Evolutionary conservation across 2,113 vertebrate species (phyloP).

Genomic region (Naja naja): DNA sequence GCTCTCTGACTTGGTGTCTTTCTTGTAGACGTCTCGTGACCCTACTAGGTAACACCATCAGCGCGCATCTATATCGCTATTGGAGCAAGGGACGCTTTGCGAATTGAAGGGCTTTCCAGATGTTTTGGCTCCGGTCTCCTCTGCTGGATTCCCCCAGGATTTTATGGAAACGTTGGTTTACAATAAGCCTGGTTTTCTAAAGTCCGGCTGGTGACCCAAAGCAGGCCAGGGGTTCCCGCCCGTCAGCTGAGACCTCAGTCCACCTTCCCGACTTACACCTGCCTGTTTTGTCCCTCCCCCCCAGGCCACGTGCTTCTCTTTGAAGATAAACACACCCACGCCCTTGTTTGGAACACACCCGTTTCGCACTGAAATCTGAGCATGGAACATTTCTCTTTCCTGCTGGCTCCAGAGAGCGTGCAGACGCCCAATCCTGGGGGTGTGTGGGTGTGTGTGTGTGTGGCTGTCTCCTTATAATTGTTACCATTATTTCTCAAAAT

Average conservation of each 20-base stretch:
- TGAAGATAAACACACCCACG: background rate
- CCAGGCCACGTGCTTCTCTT: background rate
- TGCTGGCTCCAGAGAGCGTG: background rate
- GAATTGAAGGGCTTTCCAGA: background rate
- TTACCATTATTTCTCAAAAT: too few species aligned
- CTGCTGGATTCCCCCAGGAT: background rate
- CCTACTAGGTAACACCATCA: too few species aligned
- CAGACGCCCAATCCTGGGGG: fast-evolving
- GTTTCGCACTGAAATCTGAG: too few species aligned
- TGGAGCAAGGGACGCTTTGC: background rate
- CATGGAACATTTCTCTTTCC: background rate
- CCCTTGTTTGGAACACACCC: background rate
- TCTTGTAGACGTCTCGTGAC: too few species aligned
- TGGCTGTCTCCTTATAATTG: too few species aligned
- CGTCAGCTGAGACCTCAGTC: fast-evolving
- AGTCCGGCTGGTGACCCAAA: background rate
- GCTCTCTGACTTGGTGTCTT: too few species aligned
- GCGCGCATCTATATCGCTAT: too few species aligned
- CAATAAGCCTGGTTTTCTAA: too few species aligned
- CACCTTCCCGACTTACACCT: background rate
- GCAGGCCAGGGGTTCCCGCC: background rate
- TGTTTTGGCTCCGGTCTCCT: background rate
- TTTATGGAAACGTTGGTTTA: background rate
- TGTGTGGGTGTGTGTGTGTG: too few species aligned
- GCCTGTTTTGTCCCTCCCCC: background rate